A percentile compares a stretch with the other conserved stretches of the same genome.
phyloP scores from a whole-genome alignment of 2,888 invertebrate species.

The Dryobotodes eremita region DNA sequence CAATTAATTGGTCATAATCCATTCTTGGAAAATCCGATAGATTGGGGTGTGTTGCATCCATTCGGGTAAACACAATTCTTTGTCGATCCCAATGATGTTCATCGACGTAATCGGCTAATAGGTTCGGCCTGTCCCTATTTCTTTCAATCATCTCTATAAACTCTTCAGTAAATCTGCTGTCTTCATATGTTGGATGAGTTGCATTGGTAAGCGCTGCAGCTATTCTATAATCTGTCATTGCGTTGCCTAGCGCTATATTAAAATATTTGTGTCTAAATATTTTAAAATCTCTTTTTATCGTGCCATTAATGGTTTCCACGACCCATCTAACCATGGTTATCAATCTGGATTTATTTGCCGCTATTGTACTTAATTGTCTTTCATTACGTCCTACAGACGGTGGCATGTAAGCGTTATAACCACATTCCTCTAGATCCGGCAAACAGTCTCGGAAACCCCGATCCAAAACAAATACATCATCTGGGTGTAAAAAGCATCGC shows the following conservation, averaged over 20 bases:
- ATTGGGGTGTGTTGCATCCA: constrained; percentile 16
- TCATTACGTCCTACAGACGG: constrained; percentile 27
- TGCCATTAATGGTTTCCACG: constrained; percentile 32
- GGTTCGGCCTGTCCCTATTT: constrained; percentile 24
- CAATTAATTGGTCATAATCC: constrained; percentile 26
- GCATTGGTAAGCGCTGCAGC: constrained; percentile 29
- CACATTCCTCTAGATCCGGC: constrained; percentile 33
- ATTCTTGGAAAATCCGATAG: constrained; percentile 31
- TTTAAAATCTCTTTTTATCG: constrained; percentile 29
- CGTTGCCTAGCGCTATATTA: constrained; percentile 24
- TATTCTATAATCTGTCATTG: constrained; percentile 32
- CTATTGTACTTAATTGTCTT: constrained; percentile 25
- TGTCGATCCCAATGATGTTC: constrained; percentile 32
- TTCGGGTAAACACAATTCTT: constrained; percentile 33
- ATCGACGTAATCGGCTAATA: constrained; percentile 35
- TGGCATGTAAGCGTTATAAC: constrained; percentile 26
- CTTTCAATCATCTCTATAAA: constrained; percentile 33
- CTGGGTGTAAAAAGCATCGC: constrained; percentile 36
- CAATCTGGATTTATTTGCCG: constrained; percentile 30
- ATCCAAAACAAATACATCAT: constrained; percentile 34
- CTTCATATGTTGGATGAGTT: constrained; percentile 24
- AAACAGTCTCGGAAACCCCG: constrained; percentile 34
- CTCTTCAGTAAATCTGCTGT: constrained; percentile 27
- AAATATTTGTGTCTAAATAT: constrained; percentile 31
- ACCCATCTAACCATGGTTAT: constrained; percentile 34